A percentile compares a stretch with the other conserved stretches of the same genome.
Conservation (phyloP, 2,888 invertebrate genomes). For the Uloborus plumipes region DNA sequence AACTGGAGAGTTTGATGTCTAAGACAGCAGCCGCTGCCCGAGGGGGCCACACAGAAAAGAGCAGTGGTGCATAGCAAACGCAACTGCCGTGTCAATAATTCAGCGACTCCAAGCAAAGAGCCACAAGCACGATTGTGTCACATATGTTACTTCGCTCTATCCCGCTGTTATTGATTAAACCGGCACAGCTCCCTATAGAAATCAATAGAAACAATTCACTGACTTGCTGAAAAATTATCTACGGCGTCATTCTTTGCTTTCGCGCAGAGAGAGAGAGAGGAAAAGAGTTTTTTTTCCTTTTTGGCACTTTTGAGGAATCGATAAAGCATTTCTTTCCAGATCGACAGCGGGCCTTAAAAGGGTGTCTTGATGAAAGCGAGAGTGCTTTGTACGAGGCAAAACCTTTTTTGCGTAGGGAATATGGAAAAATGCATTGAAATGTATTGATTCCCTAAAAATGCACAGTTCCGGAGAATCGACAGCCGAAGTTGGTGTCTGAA, state of each 20-base stretch:
- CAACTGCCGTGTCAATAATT: constrained; percentile 53
- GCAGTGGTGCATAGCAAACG: background rate
- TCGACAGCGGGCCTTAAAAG: too few relatives aligned
- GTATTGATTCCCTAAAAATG: too few relatives aligned
- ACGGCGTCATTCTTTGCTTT: constrained; percentile 20
- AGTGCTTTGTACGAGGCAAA: too few relatives aligned
- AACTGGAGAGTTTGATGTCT: too few relatives aligned
- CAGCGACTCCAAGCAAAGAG: constrained; percentile 12
- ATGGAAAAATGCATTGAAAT: too few relatives aligned
- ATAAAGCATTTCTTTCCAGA: constrained; percentile 6
- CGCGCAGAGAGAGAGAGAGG: background rate
- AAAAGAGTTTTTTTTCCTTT: too few relatives aligned
- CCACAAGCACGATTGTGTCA: constrained; percentile 38
- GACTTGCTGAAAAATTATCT: constrained; percentile 39
- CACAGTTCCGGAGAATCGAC: too few relatives aligned
- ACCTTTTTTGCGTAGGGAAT: too few relatives aligned
- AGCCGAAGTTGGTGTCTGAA: too few relatives aligned
- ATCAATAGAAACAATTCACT: constrained; percentile 56
- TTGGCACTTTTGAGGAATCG: constrained; percentile 21
- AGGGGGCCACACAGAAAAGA: too few relatives aligned
- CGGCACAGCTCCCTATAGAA: constrained; percentile 28
- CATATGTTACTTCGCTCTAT: constrained; percentile 36
- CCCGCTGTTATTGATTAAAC: constrained; percentile 49
- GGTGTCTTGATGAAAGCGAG: too few relatives aligned
- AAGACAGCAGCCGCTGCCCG: too few relatives aligned